phyloP scores from a whole-genome alignment of 2,888 invertebrate species.

The Tiliacea citrago region DNA sequence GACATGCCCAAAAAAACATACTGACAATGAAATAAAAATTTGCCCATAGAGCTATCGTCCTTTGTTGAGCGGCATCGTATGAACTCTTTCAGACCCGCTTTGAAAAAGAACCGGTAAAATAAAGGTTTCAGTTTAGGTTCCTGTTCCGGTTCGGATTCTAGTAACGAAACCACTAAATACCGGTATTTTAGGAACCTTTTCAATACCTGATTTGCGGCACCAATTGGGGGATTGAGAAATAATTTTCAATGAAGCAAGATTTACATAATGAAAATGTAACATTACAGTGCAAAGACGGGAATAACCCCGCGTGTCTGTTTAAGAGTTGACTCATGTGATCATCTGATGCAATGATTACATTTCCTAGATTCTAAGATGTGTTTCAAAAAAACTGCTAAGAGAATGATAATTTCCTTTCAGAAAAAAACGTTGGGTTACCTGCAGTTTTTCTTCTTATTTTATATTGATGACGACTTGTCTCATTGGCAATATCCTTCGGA shows the following conservation, averaged over 20 bases:
- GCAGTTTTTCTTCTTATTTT: background rate
- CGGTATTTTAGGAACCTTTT: too few species aligned
- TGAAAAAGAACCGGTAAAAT: too few species aligned
- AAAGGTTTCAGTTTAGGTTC: too few species aligned
- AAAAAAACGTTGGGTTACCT: background rate
- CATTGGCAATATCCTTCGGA: background rate
- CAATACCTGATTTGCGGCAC: background rate
- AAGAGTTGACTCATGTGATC: slow-evolving; percentile 33
- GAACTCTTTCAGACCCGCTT: too few species aligned
- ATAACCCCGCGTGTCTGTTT: slow-evolving; percentile 24
- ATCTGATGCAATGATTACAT: slow-evolving; percentile 26
- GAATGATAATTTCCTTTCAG: background rate
- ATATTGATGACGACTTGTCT: background rate
- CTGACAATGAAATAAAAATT: too few species aligned
- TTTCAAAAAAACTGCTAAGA: background rate
- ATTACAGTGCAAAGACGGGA: slow-evolving; percentile 5
- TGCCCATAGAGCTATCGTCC: too few species aligned
- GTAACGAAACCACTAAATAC: too few species aligned
- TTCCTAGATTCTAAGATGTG: slow-evolving; percentile 21
- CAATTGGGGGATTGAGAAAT: background rate
- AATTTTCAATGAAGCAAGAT: slow-evolving; percentile 5
- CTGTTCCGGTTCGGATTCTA: too few species aligned
- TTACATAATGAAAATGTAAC: slow-evolving; percentile 26
- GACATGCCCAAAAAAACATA: too few species aligned
- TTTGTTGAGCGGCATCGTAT: too few species aligned